A percentile compares a stretch with the other conserved stretches of the same genome.
Conservation (phyloP, 92 coral and sea anemone species). For the Virgularia gustaviana region DNA sequence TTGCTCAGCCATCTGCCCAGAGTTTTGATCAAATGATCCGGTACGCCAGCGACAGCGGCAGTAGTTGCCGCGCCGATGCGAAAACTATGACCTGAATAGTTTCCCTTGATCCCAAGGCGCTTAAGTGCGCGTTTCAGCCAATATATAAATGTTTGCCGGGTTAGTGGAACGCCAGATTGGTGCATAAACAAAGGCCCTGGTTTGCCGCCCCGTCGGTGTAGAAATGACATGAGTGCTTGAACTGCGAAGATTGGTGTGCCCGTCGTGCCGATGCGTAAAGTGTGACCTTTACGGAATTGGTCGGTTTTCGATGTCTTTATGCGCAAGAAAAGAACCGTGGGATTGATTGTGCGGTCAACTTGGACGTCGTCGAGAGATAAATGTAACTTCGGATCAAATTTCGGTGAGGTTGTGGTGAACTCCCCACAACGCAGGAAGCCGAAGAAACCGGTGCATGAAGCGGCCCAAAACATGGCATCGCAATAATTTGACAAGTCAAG, state of each 20-base stretch:
- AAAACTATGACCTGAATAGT: background rate
- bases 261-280: background rate
- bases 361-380: background rate
- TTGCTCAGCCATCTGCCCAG: conserved; percentile 24
- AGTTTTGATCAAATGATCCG: conserved; percentile 3
- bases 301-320: background rate
- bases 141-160: background rate
- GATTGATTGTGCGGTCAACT: background rate
- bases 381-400: background rate
- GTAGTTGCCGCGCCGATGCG: conserved; percentile 11
- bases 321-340: background rate
- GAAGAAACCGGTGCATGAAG: conserved; percentile 9
- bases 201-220: background rate
- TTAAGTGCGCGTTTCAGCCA: background rate
- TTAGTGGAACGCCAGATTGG: background rate
- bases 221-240: background rate
- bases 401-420: conserved; percentile 1
- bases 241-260: background rate
- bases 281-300: background rate
- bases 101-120: background rate
- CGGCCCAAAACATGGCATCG: background rate
- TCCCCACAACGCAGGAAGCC: conserved; percentile 12
- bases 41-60: conserved; percentile 8
- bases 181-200: conserved; percentile 10
- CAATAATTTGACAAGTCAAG: background rate